phyloP scores from a whole-genome alignment of 2,888 invertebrate species.

The Bhutanitis thaidina region DNA sequence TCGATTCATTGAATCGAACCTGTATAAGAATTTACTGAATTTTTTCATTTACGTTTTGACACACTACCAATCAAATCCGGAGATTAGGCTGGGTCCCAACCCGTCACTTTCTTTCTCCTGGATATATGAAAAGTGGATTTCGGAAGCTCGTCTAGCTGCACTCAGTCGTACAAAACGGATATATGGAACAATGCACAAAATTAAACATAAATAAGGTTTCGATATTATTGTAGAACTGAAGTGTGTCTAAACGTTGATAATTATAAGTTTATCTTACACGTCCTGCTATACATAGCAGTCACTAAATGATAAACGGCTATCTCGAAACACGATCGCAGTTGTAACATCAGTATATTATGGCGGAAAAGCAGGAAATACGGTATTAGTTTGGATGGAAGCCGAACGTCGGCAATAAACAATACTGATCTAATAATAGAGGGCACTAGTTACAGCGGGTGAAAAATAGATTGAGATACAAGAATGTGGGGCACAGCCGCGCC shows the following conservation, averaged over 20 bases:
- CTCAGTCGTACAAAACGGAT: no score
- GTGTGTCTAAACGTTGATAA: no score
- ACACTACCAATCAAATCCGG: no score
- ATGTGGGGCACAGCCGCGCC: conserved; percentile 66
- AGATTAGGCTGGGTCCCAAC: no score
- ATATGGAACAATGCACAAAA: no score
- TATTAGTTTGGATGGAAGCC: conserved; percentile 43
- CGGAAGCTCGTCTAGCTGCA: no score
- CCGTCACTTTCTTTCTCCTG: no score
- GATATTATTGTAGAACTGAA: no score
- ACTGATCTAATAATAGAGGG: conserved; percentile 70
- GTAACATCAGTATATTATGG: not conserved
- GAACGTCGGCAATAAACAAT: conserved; percentile 65
- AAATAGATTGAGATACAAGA: conserved; percentile 62
- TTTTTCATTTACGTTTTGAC: no score
- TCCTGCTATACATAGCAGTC: conserved; percentile 8
- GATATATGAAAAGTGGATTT: no score
- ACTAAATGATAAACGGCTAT: conserved; percentile 7
- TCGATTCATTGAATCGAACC: conserved; percentile 34
- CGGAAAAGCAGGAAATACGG: conserved; percentile 50
- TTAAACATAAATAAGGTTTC: no score
- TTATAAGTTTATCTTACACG: not conserved
- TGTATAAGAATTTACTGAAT: conserved; percentile 22
- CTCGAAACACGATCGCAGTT: not conserved
- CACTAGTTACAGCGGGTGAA: conserved; percentile 51